Conservation (phyloP, 2,797 vertebrate genomes). For the Harpagifer antarcticus region DNA sequence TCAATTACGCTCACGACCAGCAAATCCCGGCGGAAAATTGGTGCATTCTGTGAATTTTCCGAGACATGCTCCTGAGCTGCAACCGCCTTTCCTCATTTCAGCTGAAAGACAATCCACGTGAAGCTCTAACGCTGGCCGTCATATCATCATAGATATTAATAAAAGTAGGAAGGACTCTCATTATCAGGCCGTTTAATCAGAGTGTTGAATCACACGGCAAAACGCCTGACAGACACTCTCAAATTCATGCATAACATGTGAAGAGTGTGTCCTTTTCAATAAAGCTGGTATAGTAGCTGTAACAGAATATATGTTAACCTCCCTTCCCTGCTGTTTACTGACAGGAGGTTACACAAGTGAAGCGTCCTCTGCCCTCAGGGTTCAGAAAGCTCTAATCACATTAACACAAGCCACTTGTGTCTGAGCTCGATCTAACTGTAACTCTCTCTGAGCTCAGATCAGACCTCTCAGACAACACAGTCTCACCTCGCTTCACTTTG, state of each 20-base stretch:
- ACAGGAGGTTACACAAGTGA: slow-evolving; percentile 41
- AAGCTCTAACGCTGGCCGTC: neutral
- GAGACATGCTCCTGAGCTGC: slow-evolving; percentile 13
- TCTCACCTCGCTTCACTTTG: slow-evolving; percentile 62
- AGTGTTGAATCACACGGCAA: neutral
- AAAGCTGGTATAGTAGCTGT: too few species aligned
- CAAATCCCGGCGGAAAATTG: slow-evolving; percentile 47
- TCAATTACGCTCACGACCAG: slow-evolving; percentile 54
- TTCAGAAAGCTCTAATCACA: slow-evolving; percentile 75
- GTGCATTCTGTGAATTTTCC: too few species aligned
- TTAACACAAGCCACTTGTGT: slow-evolving; percentile 73
- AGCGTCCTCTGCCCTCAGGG: slow-evolving; percentile 27
- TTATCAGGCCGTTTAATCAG: slow-evolving; percentile 19
- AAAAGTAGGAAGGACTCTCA: slow-evolving; percentile 7
- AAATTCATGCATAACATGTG: slow-evolving; percentile 3
- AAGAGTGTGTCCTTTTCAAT: too few species aligned
- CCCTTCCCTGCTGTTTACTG: too few species aligned
- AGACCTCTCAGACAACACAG: slow-evolving; percentile 57
- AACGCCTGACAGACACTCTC: neutral
- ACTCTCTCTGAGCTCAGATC: slow-evolving; percentile 72
- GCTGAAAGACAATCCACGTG: slow-evolving; percentile 11
- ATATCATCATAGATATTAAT: slow-evolving; percentile 10
- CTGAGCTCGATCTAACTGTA: slow-evolving; percentile 53
- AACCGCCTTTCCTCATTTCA: slow-evolving; percentile 33
- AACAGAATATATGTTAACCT: too few species aligned